Evolutionary conservation across 1,140 invertebrate species (phyloP).

Genomic region (Vanessa atalanta): DNA sequence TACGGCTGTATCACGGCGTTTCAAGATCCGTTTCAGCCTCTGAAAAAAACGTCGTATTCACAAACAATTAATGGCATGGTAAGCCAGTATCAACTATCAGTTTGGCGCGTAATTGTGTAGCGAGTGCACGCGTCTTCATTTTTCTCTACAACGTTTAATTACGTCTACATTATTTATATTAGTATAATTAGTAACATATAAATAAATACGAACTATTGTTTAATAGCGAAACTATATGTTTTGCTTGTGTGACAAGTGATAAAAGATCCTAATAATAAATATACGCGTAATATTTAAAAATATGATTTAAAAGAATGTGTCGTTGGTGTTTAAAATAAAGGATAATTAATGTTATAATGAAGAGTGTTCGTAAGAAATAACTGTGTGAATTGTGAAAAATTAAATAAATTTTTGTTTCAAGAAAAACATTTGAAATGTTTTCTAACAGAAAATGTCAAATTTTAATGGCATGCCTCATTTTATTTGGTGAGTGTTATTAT

Average conservation of each 20-base stretch:
- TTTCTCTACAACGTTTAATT: conserved; percentile 15
- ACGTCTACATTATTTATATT: neutral
- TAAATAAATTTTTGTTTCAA: neutral
- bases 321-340: neutral
- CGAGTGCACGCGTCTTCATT: conserved; percentile 23
- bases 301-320: no score
- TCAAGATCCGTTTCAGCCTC: conserved; percentile 21
- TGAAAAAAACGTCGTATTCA: conserved; percentile 16
- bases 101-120: conserved; percentile 32
- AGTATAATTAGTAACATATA: no score
- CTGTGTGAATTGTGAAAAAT: neutral
- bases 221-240: neutral
- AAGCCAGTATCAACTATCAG: conserved; percentile 21
- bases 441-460: conserved; percentile 9
- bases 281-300: no score
- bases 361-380: conserved; percentile 5
- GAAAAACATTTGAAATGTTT: neutral
- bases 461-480: neutral
- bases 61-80: conserved; percentile 2
- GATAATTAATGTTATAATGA: neutral
- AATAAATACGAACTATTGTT: no score
- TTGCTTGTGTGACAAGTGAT: neutral
- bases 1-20: neutral
- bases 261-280: neutral
- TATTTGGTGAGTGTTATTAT: conserved; percentile 11